Percentiles rank a stretch among this genome's conserved stretches.
These are phyloP conservation scores for Drosophila hydei DNA, from an alignment of 1,140 invertebrate species.

Conservation along the genomic window DNA sequence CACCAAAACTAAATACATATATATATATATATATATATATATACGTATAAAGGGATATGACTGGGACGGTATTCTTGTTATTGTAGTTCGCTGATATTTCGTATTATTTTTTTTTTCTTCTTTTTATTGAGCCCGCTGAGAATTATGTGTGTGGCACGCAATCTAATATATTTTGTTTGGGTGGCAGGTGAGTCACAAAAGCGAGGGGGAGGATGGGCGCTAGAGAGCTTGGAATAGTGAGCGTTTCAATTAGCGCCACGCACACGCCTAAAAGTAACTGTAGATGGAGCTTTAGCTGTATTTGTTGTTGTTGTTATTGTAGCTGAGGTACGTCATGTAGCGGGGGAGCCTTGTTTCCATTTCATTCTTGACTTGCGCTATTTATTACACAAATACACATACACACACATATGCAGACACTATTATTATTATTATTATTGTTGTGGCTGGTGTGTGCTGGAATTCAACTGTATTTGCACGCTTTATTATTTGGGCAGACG, in stretches of 20 bases:
- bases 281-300: conserved; percentile 23
- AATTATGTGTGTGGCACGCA: conserved; percentile 51
- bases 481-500: conserved; percentile 27
- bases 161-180: conserved; percentile 20
- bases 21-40: no score
- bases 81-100: conserved; percentile 36
- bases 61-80: conserved; percentile 38
- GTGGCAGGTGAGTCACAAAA: conserved; percentile 43
- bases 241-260: conserved; percentile 73
- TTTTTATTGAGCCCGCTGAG: conserved; percentile 29
- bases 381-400: conserved; percentile 37
- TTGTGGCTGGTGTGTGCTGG: conserved; percentile 57
- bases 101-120: conserved; percentile 14
- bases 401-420: conserved; percentile 29
- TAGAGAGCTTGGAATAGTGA: conserved; percentile 38
- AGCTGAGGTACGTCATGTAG: conserved; percentile 33
- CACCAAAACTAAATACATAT: conserved; percentile 5
- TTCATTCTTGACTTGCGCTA: conserved; percentile 76
- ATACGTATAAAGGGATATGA: conserved; percentile 22
- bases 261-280: conserved; percentile 52
- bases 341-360: conserved; percentile 60
- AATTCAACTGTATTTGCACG: conserved; percentile 64
- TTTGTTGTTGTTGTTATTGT: background rate
- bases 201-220: conserved; percentile 5
- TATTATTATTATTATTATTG: conserved; percentile 19